Evolutionary conservation across 2,888 invertebrate species (phyloP), one percentile per base, ranked within the genome.

Genomic region (Drosophila lacicola): DNA sequence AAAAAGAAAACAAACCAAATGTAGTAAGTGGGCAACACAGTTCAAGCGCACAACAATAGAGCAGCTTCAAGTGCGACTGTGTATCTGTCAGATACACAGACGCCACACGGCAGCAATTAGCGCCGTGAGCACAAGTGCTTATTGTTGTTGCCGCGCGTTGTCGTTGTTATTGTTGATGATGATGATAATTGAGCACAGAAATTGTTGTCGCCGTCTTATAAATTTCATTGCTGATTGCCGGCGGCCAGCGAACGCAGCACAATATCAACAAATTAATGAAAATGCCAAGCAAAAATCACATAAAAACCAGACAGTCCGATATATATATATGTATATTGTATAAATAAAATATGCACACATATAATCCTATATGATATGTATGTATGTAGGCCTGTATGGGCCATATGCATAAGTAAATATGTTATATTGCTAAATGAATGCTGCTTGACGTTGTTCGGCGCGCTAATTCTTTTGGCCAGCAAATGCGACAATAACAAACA

Each of bases 401-500:
- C 68, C 53, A 68, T 61, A 61, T 62, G 56, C 60, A 62, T 71
- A 80, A 80, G 67, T 78, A 77, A 68, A 80, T 70, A 83, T 17
- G 17, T 17, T 17, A 17, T 76, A 87, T 69, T 70, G 87, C 77
- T 58, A 80, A 78, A 72, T 87, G 74, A 62, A 63, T 68, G 58
- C 73, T 77, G 88, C 86, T 86, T 88, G 87, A 86, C 89, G 88
- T 65, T 77, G 80, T 66, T 82, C 76, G 77, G 72, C 86, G 87
- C 78, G 82, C 88, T 78, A 87, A 86, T 90, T 85, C 85, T 78
- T 85, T 86, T 86, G 89, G 77, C 84, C 82, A 89, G 82, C 82
- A 83, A 90, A 90, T 86, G 87, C 84, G 89, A 88, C 90, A 90
- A 86, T 88, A 84, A 86, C 90, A 90, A 80, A 82, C 80, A 88